phyloP scores from a whole-genome alignment of 1,140 invertebrate genomes.

The Scaptomyza hsui region DNA sequence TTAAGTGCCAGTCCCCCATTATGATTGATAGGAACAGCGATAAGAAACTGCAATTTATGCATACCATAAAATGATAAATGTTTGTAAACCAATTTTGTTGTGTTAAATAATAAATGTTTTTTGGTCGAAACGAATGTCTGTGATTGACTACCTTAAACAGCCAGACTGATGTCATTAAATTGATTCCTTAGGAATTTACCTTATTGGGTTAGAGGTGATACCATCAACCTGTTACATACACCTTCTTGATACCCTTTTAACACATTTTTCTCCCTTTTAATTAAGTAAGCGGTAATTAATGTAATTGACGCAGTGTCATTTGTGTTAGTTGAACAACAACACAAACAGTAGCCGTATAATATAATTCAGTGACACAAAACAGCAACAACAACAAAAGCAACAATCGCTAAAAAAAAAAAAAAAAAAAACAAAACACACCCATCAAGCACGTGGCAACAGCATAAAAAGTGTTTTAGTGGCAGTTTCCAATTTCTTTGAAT shows the following conservation, averaged over 20 bases:
- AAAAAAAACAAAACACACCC: no score
- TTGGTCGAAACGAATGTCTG: no score
- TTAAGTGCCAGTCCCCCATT: slow-evolving; percentile 13
- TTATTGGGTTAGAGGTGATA: not conserved
- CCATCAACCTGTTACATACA: not conserved
- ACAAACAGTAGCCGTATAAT: slow-evolving; percentile 12
- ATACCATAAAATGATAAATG: not conserved
- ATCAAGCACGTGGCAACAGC: slow-evolving; percentile 29
- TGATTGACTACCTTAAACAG: not conserved
- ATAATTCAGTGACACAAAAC: slow-evolving; percentile 18
- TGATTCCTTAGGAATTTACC: no score
- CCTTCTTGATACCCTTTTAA: not conserved
- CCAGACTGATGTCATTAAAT: no score
- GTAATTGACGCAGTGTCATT: slow-evolving; percentile 50
- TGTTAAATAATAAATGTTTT: not conserved
- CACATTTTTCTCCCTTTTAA: not conserved
- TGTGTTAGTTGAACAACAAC: slow-evolving; percentile 18
- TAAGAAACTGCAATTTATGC: slow-evolving; percentile 1
- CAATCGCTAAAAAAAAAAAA: slow-evolving; percentile 10
- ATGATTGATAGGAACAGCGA: slow-evolving; percentile 21
- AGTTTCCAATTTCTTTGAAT: not conserved
- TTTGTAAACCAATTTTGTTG: not conserved
- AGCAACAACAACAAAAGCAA: slow-evolving; percentile 32
- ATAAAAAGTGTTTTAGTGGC: not conserved
- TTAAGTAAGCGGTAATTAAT: slow-evolving; percentile 48